phyloP scores from a whole-genome alignment of 2,888 invertebrate genomes.

The Lasioglossum leucozonium region DNA sequence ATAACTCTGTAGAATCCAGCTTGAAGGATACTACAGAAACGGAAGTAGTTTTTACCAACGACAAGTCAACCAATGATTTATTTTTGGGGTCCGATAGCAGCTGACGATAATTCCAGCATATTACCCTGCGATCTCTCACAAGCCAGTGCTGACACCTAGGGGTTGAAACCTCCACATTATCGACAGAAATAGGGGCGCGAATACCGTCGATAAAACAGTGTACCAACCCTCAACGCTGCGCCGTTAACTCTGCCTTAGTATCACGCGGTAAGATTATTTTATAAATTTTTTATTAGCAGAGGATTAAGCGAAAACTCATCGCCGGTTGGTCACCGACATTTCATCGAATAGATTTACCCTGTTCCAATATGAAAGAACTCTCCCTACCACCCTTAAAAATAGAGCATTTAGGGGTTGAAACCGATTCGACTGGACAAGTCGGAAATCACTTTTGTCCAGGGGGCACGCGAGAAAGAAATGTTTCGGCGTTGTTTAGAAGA shows the following conservation, averaged over 20 bases:
- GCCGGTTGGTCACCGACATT: background rate
- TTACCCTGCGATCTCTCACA: background rate
- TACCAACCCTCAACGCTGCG: background rate
- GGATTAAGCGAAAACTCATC: background rate
- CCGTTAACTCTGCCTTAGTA: background rate
- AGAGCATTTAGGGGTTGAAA: background rate
- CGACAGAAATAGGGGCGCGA: conserved; percentile 8
- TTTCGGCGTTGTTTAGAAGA: background rate
- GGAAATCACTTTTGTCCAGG: background rate
- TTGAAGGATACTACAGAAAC: background rate
- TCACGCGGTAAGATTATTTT: conserved; percentile 24
- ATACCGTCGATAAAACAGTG: conserved; percentile 32
- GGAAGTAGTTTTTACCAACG: background rate
- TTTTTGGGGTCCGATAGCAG: background rate
- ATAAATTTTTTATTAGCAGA: background rate
- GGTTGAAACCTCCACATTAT: background rate
- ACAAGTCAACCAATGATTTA: background rate
- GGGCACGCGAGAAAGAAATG: background rate
- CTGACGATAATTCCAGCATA: background rate
- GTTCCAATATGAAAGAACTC: background rate
- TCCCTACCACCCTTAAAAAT: too few relatives aligned
- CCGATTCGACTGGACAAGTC: background rate
- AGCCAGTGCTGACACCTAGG: conserved; percentile 44
- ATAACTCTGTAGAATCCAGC: background rate
- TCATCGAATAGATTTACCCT: background rate